Base-by-base conservation (phyloP, 2,797 vertebrate species). In the Syngnathus acus region DNA sequence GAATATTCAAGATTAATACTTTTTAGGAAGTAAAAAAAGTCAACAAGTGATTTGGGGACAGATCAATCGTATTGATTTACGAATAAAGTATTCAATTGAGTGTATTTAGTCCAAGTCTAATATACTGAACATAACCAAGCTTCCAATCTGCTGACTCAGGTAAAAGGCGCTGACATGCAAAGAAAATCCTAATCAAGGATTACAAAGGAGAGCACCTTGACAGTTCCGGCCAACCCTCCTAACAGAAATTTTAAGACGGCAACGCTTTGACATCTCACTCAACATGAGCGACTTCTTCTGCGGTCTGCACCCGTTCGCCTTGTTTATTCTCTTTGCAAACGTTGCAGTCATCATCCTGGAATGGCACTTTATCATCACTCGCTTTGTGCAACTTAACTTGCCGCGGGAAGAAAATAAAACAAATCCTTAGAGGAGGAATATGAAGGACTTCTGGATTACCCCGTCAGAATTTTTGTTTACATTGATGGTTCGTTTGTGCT, bases 221-320 rank as follows among this genome's bases (percentile, higher is more conserved):
- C 45, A 58, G 40, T 17, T 43, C 61, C 50, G 47, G 47, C 10
- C 64, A 61, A 71, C 16, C n/a, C 58, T 68, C 70, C 11, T 39
- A 38, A 4, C 63, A 68, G 61, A 72, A 69, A 17, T 47, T 62
- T 61, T 50, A 57, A 69, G 63, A 66, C 8, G 1, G 37, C 40
- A n/a, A 5, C 6, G 37, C 10, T 62, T 64, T 53, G 38, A 17
- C 54, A 37, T 65, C 53, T 47, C 39, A 17, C 21, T 43, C 26
- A 66, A 43, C 58, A 91, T 89, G 88, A 4, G 69, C 0, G 2
- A 0, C 51, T 83, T 86, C 66, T 88, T 78, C 74, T 85, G 1
- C 0, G 88, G 87, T 19, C 0, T 91, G 55, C 91, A 92, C 54
- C 89, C 89, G 0, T 54, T 89, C n/a, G 77, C 89, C 51, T 85